Conservation (phyloP, 2,113 vertebrate genomes). For the Pteruthius melanotis region DNA sequence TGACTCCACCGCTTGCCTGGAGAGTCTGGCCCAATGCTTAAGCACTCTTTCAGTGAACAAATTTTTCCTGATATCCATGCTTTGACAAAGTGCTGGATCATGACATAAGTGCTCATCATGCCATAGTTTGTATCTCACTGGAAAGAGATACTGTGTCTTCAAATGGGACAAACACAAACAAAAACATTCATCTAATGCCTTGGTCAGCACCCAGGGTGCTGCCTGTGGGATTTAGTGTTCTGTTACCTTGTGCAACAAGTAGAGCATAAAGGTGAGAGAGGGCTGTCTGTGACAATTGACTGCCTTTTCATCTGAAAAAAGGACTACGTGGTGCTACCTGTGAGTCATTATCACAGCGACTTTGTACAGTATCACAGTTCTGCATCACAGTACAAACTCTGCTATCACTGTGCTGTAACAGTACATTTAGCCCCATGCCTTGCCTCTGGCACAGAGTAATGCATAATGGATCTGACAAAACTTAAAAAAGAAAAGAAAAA, state of each 20-base stretch:
- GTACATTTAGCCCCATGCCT: conserved; percentile 36
- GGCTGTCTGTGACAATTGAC: not conserved
- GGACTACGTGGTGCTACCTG: not conserved
- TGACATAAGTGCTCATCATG: not conserved
- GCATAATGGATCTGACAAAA: conserved; percentile 40
- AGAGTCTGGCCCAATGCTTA: not conserved
- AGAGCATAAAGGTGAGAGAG: not conserved
- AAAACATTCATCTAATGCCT: not conserved
- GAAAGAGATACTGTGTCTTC: not conserved
- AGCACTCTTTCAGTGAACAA: not conserved
- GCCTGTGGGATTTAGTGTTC: not conserved
- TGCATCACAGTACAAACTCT: not conserved
- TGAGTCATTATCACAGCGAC: conserved; percentile 12
- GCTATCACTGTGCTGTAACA: conserved; percentile 16
- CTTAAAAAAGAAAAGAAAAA: not conserved
- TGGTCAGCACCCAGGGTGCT: not conserved
- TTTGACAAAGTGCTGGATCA: not conserved
- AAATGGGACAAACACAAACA: not conserved
- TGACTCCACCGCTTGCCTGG: not conserved
- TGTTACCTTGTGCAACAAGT: not conserved
- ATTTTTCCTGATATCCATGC: not conserved
- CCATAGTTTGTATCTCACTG: not conserved
- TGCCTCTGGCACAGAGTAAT: conserved; percentile 15
- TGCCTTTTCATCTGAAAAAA: not conserved
- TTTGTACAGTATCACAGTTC: conserved; percentile 32